Evolutionary conservation across 2,797 vertebrate genomes (phyloP).

Genomic region (Crocidura indochinensis): DNA sequence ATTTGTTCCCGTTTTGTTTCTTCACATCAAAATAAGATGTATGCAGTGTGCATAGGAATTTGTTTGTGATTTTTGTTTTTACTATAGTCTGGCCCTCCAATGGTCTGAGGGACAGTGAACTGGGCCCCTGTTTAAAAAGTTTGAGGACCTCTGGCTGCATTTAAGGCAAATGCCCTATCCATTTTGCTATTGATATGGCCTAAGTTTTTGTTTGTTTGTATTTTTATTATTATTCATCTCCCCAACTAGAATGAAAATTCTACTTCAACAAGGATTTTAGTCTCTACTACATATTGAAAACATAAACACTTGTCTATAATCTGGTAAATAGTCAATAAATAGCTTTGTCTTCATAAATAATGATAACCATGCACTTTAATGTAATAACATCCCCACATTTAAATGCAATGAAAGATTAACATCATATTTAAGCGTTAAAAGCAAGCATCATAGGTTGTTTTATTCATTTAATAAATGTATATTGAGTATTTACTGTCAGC

Average conservation of each 20-base stretch:
- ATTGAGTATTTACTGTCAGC: not conserved
- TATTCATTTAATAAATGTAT: conserved; percentile 52
- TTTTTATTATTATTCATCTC: not conserved
- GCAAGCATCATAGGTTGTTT: not conserved
- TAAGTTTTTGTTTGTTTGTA: not conserved
- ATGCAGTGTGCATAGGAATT: too few species aligned
- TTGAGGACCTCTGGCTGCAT: too few species aligned
- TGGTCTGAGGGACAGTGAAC: too few species aligned
- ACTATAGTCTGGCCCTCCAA: too few species aligned
- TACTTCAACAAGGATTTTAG: not conserved
- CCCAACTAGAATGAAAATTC: not conserved
- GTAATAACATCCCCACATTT: not conserved
- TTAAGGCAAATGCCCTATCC: too few species aligned
- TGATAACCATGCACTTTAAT: conserved; percentile 9
- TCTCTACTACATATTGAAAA: not conserved
- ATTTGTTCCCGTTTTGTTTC: too few species aligned
- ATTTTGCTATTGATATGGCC: too few species aligned
- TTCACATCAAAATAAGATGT: too few species aligned
- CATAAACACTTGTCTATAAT: not conserved
- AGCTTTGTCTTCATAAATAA: conserved; percentile 28
- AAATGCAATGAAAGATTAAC: conserved; percentile 33
- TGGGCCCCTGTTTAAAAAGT: too few species aligned
- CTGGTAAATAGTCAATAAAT: not conserved
- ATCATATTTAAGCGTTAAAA: not conserved
- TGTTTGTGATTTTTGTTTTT: too few species aligned